Base-by-base conservation (phyloP, 2,797 vertebrate genomes). In the Sus cebifrons region DNA sequence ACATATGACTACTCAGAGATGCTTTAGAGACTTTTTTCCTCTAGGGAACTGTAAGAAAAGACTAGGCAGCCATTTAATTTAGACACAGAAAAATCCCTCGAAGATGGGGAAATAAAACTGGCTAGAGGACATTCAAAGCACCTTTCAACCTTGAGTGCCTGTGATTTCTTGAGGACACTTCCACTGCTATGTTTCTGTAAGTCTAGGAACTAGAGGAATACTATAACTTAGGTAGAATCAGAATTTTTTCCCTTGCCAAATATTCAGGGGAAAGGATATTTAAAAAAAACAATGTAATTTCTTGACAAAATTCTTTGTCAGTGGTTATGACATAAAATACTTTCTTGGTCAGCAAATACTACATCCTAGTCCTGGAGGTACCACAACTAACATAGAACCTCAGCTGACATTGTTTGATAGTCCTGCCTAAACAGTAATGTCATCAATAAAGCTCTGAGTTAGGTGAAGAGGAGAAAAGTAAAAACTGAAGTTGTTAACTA, bases 221-320 rank as follows among this genome's bases (percentile, higher is more conserved):
- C 36, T 20, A 52, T 16, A 13, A 86, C 74, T 44, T 91, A 3
- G 6, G 32, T 62, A 75, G 32, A 64, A 75, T 54, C 9, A 81
- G 18, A 85, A 49, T n/a, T 23, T 64, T 86, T 87, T 91, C 77
- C 21, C 62, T 94, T 82, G 27, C 20, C 13, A 74, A 86, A 64
- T 82, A 40, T 58, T 78, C 27, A 86, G 68, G 17, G 54, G 91
- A 79, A 65, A 2, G 29, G 67, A 36, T 68, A 44, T 70, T 68
- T 78, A n/a, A 86, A 29, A 77, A n/a, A 94, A 65, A 25, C 10
- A 86, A 40, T 82, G 82, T 4, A n/a, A 3, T 62, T 92, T 86
- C 14, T 91, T 84, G 10, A 68, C 8, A 40, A 14, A 11, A 27
- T 75, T 54, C 2, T 95, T 89, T 56, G 62, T 25, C 10, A 74